Percentiles rank a stretch among this genome's conserved stretches.
Evolutionary conservation across 2,888 invertebrate species (phyloP).

Genomic region (Drosophila quasianomalipes): DNA sequence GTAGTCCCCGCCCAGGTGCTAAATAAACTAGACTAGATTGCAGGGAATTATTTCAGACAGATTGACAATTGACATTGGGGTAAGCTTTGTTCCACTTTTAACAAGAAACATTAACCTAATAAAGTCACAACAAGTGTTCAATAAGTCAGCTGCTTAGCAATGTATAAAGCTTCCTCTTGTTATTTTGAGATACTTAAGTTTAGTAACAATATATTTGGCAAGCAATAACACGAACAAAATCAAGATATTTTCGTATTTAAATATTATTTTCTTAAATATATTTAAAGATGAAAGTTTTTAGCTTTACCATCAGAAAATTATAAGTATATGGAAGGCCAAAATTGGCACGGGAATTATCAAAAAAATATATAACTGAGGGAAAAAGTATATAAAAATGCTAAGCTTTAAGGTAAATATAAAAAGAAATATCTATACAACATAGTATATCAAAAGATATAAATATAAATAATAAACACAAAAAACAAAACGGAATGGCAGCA

Average conservation of each 20-base stretch:
- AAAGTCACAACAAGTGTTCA: constrained; percentile 75
- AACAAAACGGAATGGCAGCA: constrained; percentile 40
- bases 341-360: constrained; percentile 30
- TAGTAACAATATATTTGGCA: constrained; percentile 16
- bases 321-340: constrained; percentile 23
- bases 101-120: constrained; percentile 39
- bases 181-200: constrained; percentile 13
- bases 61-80: constrained; percentile 19
- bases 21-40: constrained; percentile 44
- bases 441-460: constrained; percentile 35
- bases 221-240: constrained; percentile 40
- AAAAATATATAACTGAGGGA: constrained; percentile 22
- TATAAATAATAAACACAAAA: constrained; percentile 36
- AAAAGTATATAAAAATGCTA: constrained; percentile 50
- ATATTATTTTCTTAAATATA: constrained; percentile 17
- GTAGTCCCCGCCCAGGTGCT: constrained; percentile 59
- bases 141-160: constrained; percentile 46
- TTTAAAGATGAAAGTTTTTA: constrained; percentile 26
- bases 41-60: constrained; percentile 15
- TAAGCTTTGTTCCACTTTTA: constrained; percentile 34
- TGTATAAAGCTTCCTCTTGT: not conserved
- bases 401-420: constrained; percentile 63
- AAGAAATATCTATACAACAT: constrained; percentile 51
- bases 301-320: constrained; percentile 36
- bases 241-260: constrained; percentile 5